Evolutionary conservation across 2,888 invertebrate genomes (phyloP), one percentile per base, ranked within the genome.

Genomic region (Eucera pruinosa): DNA sequence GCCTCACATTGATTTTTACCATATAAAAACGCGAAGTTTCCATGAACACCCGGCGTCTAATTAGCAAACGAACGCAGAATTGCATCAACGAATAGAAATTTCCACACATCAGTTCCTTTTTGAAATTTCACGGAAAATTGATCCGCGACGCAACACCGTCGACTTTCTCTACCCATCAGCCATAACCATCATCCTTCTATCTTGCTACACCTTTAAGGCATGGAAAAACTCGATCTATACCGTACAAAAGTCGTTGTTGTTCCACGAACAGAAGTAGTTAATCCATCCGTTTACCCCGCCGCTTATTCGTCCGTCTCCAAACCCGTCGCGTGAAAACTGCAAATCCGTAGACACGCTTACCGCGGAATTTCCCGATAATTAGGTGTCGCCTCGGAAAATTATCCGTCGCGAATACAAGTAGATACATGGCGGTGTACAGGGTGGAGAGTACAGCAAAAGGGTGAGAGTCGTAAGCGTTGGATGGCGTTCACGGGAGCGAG

Each of bases 351-450:
- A 68, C 68, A 52, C 61, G 65, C 18, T 72, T 30, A 52, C 78
- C 76, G 61, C 81, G 50, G 84, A 89, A 88, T 89, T 88, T 85
- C 77, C 84, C 87, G 87, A 89, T 90, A 90, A 89, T 89, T 89
- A 90, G 88, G 87, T 89, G 88, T 88, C 89, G 83, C 80, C 79
- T 81, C 74, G 85, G 86, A 86, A 87, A 87, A 88, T 89, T 87
- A 86, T 86, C 76, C 74, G 68, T 58, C 73, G 64, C 39, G 66
- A 69, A 50, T 60, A 65, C 71, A 65, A 67, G 67, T n/a, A n/a
- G n/a, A n/a, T n/a, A n/a, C 52, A 25, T 25, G 27, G 39, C 18
- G 62, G 23, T 13, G 39, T 11, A 9, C n/a, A n/a, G n/a, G 20
- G 15, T 13, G 13, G 4, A 20, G 20, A 6, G 27, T n/a, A 30